A percentile compares a stretch with the other conserved stretches of the same genome.
Evolutionary conservation across 2,797 vertebrate genomes (phyloP).

Genomic region (Pseudochirops corinnae): DNA sequence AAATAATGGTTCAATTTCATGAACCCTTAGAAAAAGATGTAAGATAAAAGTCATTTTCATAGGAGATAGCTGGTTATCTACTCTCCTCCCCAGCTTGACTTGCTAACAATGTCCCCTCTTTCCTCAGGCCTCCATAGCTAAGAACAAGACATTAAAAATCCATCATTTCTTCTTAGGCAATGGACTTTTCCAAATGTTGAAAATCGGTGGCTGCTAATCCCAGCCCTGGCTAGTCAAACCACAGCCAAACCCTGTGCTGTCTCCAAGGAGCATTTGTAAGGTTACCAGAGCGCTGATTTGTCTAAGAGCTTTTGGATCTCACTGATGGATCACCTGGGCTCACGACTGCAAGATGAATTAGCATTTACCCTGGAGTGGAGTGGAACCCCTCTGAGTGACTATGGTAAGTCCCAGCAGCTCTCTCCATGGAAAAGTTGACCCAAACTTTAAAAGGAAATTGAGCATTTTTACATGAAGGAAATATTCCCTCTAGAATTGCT

Average conservation of each 20-base stretch:
- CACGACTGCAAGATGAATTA: constrained; percentile 59
- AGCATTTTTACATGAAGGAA: constrained; percentile 32
- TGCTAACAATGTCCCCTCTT: background rate
- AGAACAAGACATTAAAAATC: background rate
- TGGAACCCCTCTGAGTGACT: constrained; percentile 42
- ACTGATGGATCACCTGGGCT: constrained; percentile 69
- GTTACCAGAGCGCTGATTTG: constrained; percentile 63
- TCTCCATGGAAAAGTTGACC: constrained; percentile 70
- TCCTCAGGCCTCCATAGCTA: background rate
- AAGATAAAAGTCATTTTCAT: background rate
- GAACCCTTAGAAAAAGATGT: background rate
- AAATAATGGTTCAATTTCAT: background rate
- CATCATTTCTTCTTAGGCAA: background rate
- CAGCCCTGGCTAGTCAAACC: background rate
- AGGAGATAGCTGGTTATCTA: background rate
- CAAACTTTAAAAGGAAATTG: constrained; percentile 61
- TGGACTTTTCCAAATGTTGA: background rate
- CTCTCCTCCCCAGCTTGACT: background rate
- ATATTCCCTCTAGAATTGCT: constrained; percentile 50
- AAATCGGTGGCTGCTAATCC: background rate
- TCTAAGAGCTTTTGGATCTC: constrained; percentile 66
- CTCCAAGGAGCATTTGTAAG: constrained; percentile 26
- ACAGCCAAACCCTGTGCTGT: background rate
- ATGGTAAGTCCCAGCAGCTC: constrained; percentile 62
- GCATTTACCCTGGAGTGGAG: constrained; percentile 58